Evolutionary conservation across 2,888 invertebrate genomes (phyloP).

Genomic region (Drosophila trichaetosa): DNA sequence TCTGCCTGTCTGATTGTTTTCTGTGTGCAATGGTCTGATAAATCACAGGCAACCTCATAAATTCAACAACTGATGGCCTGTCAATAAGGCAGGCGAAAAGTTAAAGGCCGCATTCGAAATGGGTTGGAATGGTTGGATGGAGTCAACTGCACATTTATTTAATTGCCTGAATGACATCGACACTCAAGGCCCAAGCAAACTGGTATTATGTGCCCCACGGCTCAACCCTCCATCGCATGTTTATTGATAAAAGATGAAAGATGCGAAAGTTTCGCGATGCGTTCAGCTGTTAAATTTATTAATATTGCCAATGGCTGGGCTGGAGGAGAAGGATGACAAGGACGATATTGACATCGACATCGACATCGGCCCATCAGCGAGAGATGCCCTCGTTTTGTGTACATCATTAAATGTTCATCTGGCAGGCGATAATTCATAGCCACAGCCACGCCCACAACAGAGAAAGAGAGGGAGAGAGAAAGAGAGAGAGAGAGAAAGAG

Average conservation of each 20-base stretch:
- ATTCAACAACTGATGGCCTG: slow-evolving; percentile 73
- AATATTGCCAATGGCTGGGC: slow-evolving; percentile 69
- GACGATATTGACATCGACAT: slow-evolving; percentile 16
- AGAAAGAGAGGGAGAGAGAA: background rate
- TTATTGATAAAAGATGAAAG: slow-evolving; percentile 79
- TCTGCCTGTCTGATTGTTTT: slow-evolving; percentile 19
- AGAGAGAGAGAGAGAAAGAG: too few species aligned
- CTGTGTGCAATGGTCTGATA: slow-evolving; percentile 76
- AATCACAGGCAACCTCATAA: slow-evolving; percentile 76
- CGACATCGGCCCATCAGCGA: slow-evolving; percentile 45
- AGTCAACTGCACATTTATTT: slow-evolving; percentile 72
- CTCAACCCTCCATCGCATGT: slow-evolving; percentile 32
- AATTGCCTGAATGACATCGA: slow-evolving; percentile 71
- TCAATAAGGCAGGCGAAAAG: slow-evolving; percentile 71
- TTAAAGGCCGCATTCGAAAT: slow-evolving; percentile 37
- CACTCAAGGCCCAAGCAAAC: slow-evolving; percentile 44
- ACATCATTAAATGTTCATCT: slow-evolving; percentile 80
- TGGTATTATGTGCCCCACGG: slow-evolving; percentile 6
- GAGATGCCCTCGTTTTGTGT: slow-evolving; percentile 57
- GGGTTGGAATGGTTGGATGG: background rate
- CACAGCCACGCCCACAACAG: slow-evolving; percentile 43
- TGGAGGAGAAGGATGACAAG: slow-evolving; percentile 9
- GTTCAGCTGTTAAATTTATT: slow-evolving; percentile 79
- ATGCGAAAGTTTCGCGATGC: slow-evolving; percentile 66
- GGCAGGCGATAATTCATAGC: slow-evolving; percentile 76